Percentiles rank a stretch among this genome's conserved stretches.
Conservation (phyloP, 2,113 vertebrate genomes). For the Chaetops frenatus region DNA sequence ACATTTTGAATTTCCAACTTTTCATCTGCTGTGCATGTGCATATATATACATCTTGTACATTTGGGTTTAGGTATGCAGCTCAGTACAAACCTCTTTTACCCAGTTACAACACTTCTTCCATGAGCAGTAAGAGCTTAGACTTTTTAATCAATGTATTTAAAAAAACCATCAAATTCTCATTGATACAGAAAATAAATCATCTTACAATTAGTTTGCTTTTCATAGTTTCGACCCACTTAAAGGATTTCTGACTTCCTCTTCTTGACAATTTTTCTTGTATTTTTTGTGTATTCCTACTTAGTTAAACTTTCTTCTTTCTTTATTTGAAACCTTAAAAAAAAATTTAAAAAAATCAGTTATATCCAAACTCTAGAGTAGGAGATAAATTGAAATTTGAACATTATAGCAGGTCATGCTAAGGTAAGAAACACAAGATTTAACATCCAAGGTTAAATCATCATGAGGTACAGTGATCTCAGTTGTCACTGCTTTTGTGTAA, state of each 20-base stretch:
- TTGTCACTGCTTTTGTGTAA: constrained; percentile 10
- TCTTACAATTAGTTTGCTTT: neutral
- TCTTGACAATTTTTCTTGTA: neutral
- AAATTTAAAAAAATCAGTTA: neutral
- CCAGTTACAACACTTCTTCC: neutral
- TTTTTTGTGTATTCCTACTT: neutral
- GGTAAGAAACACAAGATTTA: neutral
- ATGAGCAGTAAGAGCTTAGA: neutral
- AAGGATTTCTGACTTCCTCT: neutral
- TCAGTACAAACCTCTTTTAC: neutral
- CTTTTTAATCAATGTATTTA: neutral
- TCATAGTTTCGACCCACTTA: neutral
- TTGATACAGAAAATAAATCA: neutral
- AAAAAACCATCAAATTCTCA: neutral
- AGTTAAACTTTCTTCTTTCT: neutral
- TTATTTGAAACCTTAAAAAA: neutral
- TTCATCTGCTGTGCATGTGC: neutral
- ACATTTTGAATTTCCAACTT: neutral
- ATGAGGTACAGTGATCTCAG: neutral
- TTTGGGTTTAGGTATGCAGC: neutral
- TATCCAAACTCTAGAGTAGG: neutral
- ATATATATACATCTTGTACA: neutral
- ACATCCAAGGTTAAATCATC: constrained; percentile 2
- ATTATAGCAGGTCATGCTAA: neutral
- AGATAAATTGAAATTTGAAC: neutral